Percentiles rank a stretch among this genome's conserved stretches.
Evolutionary conservation across 2,888 invertebrate species (phyloP).

Genomic region (Gryllus longicercus): DNA sequence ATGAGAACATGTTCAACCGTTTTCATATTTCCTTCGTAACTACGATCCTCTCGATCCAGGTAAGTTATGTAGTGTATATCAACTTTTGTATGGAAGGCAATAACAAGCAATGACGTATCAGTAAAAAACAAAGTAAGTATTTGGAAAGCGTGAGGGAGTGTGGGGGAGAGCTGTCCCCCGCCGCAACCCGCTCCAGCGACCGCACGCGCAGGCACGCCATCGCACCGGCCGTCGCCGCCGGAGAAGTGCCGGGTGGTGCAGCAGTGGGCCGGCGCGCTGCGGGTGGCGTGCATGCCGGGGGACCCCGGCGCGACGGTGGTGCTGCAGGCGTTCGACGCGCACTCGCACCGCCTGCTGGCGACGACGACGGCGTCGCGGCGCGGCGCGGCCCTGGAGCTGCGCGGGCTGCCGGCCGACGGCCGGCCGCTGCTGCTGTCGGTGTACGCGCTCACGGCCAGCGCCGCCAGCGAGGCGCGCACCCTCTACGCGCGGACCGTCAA

Average conservation of each 20-base stretch:
- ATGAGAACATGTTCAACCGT: too few species aligned
- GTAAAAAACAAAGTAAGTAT: too few species aligned
- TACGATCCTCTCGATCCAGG: too few species aligned
- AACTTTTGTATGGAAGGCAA: too few species aligned
- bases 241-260: slow-evolving; percentile 54
- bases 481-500: slow-evolving; percentile 30
- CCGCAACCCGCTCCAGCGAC: not conserved
- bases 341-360: slow-evolving; percentile 51
- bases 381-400: slow-evolving; percentile 50
- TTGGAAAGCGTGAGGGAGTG: too few species aligned
- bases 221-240: slow-evolving; percentile 47
- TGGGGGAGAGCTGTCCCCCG: too few species aligned
- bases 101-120: too few species aligned
- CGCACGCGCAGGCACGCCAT: not conserved
- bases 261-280: slow-evolving; percentile 50
- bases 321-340: slow-evolving; percentile 55
- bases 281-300: slow-evolving; percentile 47
- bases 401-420: slow-evolving; percentile 48
- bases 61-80: too few species aligned
- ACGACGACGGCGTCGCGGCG: slow-evolving; percentile 52
- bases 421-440: slow-evolving; percentile 51
- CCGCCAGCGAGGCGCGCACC: slow-evolving; percentile 51
- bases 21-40: too few species aligned
- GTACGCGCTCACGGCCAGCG: slow-evolving; percentile 51
- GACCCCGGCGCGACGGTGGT: slow-evolving; percentile 49